Conservation (phyloP, 2,888 invertebrate species). For the Petrolisthes manimaculis region DNA sequence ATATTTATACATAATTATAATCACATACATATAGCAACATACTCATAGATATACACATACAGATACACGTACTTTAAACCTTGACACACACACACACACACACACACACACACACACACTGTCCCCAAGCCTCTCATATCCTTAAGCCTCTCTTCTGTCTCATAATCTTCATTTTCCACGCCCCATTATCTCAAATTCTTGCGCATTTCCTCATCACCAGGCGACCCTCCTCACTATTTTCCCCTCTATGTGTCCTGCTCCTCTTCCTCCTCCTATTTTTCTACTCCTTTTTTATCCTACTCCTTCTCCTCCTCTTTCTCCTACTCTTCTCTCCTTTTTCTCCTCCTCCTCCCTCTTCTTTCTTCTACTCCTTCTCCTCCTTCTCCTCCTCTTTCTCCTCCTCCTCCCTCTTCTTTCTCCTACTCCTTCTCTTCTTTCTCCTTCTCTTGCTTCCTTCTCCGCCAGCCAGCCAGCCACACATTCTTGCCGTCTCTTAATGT, state of each 20-base stretch:
- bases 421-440: neutral
- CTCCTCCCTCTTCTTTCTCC: neutral
- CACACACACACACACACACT: neutral
- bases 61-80: no score
- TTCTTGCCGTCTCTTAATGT: no score
- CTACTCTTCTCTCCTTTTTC: neutral
- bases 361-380: neutral
- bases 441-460: no score
- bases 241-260: neutral
- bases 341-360: neutral
- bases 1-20: no score
- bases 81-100: no score
- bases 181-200: neutral
- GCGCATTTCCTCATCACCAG: slow-evolving; percentile 11
- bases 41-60: no score
- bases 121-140: neutral
- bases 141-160: neutral
- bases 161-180: neutral
- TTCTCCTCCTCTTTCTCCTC: neutral
- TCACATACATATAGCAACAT: no score
- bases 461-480: no score
- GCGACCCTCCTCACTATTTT: neutral
- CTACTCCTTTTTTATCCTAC: neutral
- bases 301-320: neutral
- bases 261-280: neutral